Conservation (phyloP, 2,113 vertebrate species). For the Penelope pileata region DNA sequence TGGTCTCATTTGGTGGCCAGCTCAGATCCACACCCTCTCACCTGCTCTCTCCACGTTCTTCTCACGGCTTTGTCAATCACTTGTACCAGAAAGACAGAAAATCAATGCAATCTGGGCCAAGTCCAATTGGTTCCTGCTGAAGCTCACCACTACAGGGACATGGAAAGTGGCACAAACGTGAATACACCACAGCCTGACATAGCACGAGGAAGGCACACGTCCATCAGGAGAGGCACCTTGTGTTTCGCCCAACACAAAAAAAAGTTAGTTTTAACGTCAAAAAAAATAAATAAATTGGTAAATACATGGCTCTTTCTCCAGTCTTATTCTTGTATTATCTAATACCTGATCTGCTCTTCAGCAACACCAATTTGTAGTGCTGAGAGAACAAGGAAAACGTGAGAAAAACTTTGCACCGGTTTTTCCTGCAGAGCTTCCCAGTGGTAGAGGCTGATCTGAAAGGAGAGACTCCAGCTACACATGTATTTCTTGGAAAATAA, state of each 20-base stretch:
- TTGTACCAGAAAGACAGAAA: neutral
- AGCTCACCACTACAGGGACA: rapidly evolving
- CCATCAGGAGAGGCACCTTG: neutral
- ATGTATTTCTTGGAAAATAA: neutral
- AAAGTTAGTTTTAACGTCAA: neutral
- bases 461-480: neutral
- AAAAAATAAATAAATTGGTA: neutral
- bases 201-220: neutral
- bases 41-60: neutral
- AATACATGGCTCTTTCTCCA: neutral
- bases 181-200: rapidly evolving
- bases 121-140: neutral
- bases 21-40: neutral
- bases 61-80: neutral
- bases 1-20: neutral
- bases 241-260: neutral
- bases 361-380: neutral
- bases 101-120: neutral
- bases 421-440: neutral
- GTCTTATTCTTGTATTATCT: neutral
- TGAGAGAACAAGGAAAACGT: neutral
- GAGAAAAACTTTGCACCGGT: neutral
- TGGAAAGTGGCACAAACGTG: neutral
- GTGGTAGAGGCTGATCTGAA: neutral
- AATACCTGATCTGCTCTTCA: neutral